phyloP scores from a whole-genome alignment of 2,888 invertebrate species.

The Lumbricus terrestris region DNA sequence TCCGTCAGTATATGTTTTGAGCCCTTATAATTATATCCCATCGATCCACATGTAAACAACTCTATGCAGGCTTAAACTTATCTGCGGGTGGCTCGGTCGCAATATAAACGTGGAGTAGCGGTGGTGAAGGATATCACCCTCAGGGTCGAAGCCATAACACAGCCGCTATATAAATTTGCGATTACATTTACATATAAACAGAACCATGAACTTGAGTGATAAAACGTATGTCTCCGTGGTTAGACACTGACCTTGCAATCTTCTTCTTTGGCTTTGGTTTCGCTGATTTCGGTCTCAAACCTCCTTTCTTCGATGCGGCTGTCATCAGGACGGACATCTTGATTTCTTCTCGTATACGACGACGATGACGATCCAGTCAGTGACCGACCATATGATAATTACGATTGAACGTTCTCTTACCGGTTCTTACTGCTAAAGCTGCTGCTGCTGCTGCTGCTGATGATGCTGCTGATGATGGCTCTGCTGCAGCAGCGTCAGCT shows the following conservation, averaged over 20 bases:
- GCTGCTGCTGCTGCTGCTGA: not conserved
- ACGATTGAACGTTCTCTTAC: not conserved
- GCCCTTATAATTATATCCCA: not conserved
- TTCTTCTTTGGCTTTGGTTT: constrained; percentile 24
- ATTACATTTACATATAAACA: no score
- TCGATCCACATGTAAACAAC: not conserved
- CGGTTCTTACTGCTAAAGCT: not conserved
- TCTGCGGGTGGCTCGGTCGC: no score
- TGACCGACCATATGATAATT: not conserved
- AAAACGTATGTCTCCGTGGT: not conserved
- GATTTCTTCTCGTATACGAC: not conserved
- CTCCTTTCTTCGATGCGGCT: constrained; percentile 19
- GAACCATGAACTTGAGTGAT: not conserved
- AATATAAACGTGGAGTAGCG: no score
- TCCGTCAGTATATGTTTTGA: not conserved
- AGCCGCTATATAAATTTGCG: no score
- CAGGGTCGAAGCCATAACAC: no score
- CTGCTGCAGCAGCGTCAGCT: not conserved
- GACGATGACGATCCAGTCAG: no score
- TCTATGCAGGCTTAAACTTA: not conserved
- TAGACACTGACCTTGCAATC: not conserved
- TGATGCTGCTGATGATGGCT: not conserved
- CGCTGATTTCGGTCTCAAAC: constrained; percentile 18
- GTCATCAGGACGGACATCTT: constrained; percentile 26
- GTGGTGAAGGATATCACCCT: no score